A percentile compares a stretch with the other conserved stretches of the same genome.
These are phyloP conservation scores for Apteryx owenii DNA, from an alignment of 2,113 vertebrate species.

Conservation along the genomic window DNA sequence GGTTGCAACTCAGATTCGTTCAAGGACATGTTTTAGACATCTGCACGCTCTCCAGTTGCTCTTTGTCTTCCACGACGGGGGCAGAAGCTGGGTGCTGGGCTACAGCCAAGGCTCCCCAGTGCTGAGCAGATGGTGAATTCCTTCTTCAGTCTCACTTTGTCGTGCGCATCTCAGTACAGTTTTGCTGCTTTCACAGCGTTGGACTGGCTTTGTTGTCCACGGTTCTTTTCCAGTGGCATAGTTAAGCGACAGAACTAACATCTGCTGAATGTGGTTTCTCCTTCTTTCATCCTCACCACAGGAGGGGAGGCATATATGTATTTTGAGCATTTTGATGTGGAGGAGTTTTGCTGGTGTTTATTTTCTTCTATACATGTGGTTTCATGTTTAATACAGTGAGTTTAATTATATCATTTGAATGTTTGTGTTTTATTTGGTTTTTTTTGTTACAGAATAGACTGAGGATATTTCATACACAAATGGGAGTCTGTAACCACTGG, in stretches of 20 bases:
- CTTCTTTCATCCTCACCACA: neutral
- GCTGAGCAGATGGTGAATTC: slow-evolving; percentile 3
- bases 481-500: neutral
- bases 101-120: neutral
- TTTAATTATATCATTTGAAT: neutral
- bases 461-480: neutral
- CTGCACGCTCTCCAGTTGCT: neutral
- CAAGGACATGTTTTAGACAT: neutral
- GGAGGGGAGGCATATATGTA: neutral
- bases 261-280: neutral
- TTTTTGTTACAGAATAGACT: neutral
- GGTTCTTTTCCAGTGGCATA: neutral
- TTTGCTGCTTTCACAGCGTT: neutral
- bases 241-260: neutral
- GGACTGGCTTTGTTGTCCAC: neutral
- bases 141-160: neutral
- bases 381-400: neutral
- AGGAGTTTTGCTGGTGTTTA: neutral
- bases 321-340: neutral
- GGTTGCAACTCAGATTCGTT: neutral
- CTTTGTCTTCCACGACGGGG: neutral
- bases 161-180: neutral
- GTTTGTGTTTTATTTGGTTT: neutral
- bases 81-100: neutral
- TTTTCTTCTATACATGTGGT: neutral